phyloP scores from a whole-genome alignment of 2,797 vertebrate genomes.

The Coluber constrictor region DNA sequence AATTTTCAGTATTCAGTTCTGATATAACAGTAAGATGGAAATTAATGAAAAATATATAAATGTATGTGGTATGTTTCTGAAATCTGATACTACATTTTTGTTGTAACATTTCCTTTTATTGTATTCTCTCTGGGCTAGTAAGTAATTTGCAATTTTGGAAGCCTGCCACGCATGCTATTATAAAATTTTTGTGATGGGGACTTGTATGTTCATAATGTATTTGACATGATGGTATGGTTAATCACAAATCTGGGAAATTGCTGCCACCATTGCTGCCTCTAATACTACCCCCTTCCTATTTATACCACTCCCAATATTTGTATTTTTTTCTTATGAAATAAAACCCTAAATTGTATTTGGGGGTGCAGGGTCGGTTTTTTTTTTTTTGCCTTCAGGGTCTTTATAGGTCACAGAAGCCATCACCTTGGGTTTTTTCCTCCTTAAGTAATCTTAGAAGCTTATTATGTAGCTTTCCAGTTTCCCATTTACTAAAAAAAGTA shows the following conservation, averaged over 20 bases:
- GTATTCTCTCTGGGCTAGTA: background rate
- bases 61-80: background rate
- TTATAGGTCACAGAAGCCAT: background rate
- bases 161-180: background rate
- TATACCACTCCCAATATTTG: background rate
- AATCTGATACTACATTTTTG: background rate
- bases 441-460: background rate
- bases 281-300: background rate
- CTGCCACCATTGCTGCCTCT: background rate
- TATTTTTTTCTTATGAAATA: background rate
- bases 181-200: background rate
- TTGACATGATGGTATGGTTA: background rate
- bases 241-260: background rate
- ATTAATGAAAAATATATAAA: slow-evolving; percentile 31
- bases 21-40: background rate
- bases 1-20: slow-evolving; percentile 23
- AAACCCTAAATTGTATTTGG: background rate
- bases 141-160: background rate
- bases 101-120: slow-evolving; percentile 8
- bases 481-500: background rate
- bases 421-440: background rate
- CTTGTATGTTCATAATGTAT: background rate
- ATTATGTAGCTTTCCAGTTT: background rate
- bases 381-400: background rate
- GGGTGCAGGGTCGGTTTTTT: no score